phyloP scores from a whole-genome alignment of 2,888 invertebrate genomes.

The Dioctria rufipes region DNA sequence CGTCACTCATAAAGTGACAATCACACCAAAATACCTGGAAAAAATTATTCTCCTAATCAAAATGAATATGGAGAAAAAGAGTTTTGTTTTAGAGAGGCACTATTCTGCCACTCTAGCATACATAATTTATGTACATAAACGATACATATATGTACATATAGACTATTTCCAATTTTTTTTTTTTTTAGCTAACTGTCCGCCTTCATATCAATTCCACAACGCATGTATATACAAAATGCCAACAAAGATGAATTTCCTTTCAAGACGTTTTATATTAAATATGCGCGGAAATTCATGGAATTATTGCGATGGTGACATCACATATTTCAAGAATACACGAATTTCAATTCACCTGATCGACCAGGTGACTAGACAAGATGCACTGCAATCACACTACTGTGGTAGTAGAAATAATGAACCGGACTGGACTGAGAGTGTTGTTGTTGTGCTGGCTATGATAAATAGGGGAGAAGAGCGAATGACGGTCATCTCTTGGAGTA shows the following conservation, averaged over 20 bases:
- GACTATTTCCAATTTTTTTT: too few species aligned
- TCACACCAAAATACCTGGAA: not conserved
- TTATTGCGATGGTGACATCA: not conserved
- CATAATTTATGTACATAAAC: too few species aligned
- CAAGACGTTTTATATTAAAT: not conserved
- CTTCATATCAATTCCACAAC: too few species aligned
- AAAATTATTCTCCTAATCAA: not conserved
- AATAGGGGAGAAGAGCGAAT: not conserved
- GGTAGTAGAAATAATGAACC: too few species aligned
- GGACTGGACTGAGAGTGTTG: not conserved
- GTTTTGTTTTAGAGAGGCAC: not conserved
- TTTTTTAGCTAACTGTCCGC: too few species aligned
- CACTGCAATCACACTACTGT: not conserved
- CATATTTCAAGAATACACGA: not conserved
- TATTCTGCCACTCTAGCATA: too few species aligned
- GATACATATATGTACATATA: too few species aligned
- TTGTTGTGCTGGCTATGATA: not conserved
- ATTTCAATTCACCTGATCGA: conserved; percentile 3
- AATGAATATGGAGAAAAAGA: not conserved
- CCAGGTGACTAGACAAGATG: conserved; percentile 9
- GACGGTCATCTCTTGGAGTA: not conserved
- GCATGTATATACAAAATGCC: not conserved
- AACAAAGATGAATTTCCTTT: not conserved
- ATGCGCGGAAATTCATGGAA: not conserved
- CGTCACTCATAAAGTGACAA: not conserved